Evolutionary conservation across 2,113 vertebrate species (phyloP).

Genomic region (Calyptommatus sinebrachiatus): DNA sequence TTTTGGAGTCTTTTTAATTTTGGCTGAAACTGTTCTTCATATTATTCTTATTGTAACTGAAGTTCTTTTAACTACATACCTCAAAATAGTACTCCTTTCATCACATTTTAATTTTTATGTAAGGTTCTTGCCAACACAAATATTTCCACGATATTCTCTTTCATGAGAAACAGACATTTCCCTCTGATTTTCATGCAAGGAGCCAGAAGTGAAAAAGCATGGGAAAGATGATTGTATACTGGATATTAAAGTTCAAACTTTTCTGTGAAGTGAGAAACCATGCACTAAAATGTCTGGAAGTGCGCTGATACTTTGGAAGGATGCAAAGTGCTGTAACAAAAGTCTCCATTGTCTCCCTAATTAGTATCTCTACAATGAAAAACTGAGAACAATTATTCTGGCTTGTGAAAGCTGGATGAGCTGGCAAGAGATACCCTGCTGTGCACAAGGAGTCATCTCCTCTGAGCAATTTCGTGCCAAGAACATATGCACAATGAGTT

Average conservation of each 20-base stretch:
- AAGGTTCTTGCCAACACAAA: constrained; percentile 5
- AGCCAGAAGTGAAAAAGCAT: not conserved
- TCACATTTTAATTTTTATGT: not conserved
- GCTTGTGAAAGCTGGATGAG: constrained; percentile 55
- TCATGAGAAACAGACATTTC: constrained; percentile 4
- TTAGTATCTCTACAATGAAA: constrained; percentile 45
- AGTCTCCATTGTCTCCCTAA: constrained; percentile 26
- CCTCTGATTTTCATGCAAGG: constrained; percentile 24
- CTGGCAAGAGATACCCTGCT: constrained; percentile 47
- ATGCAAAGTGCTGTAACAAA: constrained; percentile 10
- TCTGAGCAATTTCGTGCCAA: constrained; percentile 41
- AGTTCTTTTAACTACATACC: not conserved
- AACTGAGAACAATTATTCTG: constrained; percentile 50
- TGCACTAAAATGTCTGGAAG: constrained; percentile 25
- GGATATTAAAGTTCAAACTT: not conserved
- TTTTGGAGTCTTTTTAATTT: constrained; percentile 14
- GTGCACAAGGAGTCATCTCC: constrained; percentile 29
- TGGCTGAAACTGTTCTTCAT: constrained; percentile 23
- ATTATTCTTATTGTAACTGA: not conserved
- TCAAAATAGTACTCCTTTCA: constrained; percentile 15
- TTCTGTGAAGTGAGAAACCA: constrained; percentile 6
- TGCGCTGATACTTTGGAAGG: constrained; percentile 29
- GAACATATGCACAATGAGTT: constrained; percentile 48
- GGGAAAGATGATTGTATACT: constrained; percentile 24
- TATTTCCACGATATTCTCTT: constrained; percentile 7